These are phyloP conservation scores for Chlamydotis undulata DNA, from an alignment of 2,113 vertebrate species.

Conservation along the genomic window DNA sequence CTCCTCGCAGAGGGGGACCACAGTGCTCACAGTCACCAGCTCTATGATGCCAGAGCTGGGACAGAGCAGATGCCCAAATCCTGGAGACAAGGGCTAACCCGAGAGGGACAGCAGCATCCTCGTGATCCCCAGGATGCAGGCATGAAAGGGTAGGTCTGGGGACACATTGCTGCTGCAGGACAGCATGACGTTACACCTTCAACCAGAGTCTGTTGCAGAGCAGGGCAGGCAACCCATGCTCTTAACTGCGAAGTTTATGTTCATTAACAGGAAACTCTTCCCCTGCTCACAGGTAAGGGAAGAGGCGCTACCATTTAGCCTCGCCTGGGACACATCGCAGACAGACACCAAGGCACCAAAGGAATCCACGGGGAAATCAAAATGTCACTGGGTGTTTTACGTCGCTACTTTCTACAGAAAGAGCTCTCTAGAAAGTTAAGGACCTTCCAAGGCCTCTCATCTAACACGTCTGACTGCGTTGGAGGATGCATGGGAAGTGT, in stretches of 20 bases:
- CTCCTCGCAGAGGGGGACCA: accelerated
- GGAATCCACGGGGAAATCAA: constrained; percentile 32
- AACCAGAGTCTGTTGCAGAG: accelerated
- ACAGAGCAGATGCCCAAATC: accelerated
- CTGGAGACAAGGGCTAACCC: not conserved
- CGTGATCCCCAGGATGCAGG: not conserved
- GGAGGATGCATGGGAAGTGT: not conserved
- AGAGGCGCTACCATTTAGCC: not conserved
- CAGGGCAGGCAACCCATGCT: not conserved
- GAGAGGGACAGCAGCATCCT: not conserved
- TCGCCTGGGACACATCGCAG: not conserved
- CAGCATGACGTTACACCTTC: not conserved
- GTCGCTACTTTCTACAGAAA: not conserved
- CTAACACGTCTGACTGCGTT: not conserved
- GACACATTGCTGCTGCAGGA: not conserved
- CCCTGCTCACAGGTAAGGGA: not conserved
- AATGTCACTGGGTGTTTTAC: constrained; percentile 16
- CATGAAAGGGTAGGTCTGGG: not conserved
- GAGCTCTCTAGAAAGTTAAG: constrained; percentile 33
- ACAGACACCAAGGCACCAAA: constrained; percentile 49
- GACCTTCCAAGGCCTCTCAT: not conserved
- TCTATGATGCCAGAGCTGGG: accelerated
- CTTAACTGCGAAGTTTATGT: not conserved
- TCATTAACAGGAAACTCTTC: constrained; percentile 33
- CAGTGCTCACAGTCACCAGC: not conserved